Evolutionary conservation across 2,113 vertebrate genomes (phyloP).

Genomic region (Sporophila hypoxantha): DNA sequence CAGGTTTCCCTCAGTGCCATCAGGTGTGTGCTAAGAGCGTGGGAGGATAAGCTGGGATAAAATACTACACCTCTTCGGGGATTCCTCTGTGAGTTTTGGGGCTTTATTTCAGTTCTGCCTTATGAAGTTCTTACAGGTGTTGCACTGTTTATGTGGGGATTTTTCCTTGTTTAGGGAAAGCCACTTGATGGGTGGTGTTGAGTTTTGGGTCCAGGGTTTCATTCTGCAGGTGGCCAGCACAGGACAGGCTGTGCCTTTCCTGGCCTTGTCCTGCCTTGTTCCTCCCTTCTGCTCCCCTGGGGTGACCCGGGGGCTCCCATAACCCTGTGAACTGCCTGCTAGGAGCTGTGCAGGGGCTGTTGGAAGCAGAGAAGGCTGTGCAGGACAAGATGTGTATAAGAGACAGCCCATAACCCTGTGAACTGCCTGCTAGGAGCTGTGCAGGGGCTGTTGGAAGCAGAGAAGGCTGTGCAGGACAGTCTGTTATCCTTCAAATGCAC

Average conservation of each 20-base stretch:
- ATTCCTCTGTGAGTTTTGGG: not conserved
- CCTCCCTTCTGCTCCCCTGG: not conserved
- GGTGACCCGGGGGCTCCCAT: not conserved
- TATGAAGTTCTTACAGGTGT: not conserved
- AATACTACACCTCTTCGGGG: not conserved
- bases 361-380: not conserved
- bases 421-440: not conserved
- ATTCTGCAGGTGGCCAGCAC: not conserved
- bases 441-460: not conserved
- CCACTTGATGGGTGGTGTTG: not conserved
- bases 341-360: not conserved
- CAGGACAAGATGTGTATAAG: no score
- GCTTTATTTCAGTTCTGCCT: not conserved
- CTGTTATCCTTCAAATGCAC: not conserved
- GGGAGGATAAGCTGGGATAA: conserved; percentile 17
- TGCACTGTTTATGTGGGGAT: not conserved
- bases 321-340: not conserved
- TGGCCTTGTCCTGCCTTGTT: not conserved
- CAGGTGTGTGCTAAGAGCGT: not conserved
- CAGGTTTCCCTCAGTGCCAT: not conserved
- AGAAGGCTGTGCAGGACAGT: not conserved
- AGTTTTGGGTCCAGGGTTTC: not conserved
- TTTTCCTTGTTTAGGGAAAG: not conserved
- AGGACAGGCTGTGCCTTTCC: not conserved
- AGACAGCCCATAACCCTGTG: not conserved